phyloP scores from a whole-genome alignment of 2,888 invertebrate species.

The Aelia acuminata region DNA sequence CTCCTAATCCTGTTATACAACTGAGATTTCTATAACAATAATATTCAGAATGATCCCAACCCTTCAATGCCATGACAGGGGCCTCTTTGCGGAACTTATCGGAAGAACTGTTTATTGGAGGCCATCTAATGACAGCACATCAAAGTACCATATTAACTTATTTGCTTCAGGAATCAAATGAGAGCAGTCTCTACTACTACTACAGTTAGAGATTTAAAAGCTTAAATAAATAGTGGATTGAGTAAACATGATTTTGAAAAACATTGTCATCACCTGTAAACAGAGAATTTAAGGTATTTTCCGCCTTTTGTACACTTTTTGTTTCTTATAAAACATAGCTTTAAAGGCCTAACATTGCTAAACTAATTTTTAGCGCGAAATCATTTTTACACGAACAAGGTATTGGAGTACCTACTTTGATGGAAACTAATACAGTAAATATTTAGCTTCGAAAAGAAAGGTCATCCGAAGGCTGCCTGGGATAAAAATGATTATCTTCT shows the following conservation, averaged over 20 bases:
- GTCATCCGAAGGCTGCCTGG: neutral
- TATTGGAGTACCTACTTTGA: no score
- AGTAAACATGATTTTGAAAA: neutral
- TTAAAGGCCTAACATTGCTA: no score
- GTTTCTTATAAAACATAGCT: no score
- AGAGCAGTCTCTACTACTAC: neutral
- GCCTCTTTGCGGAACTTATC: neutral
- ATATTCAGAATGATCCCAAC: neutral
- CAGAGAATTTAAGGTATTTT: no score
- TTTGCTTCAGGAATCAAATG: neutral
- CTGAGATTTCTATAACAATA: neutral
- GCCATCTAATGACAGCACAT: neutral
- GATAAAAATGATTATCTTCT: neutral
- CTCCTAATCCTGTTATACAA: neutral
- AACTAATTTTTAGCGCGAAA: no score
- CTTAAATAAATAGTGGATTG: neutral
- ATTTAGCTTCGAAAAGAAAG: neutral
- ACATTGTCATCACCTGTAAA: no score
- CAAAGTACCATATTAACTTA: neutral
- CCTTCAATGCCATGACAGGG: neutral
- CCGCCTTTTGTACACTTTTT: no score
- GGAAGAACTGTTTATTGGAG: slow-evolving; percentile 2
- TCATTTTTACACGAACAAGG: no score
- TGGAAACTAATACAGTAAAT: neutral
- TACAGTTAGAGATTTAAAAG: neutral